Evolutionary conservation across 2,797 vertebrate species (phyloP).

Genomic region (Spatula clypeata): DNA sequence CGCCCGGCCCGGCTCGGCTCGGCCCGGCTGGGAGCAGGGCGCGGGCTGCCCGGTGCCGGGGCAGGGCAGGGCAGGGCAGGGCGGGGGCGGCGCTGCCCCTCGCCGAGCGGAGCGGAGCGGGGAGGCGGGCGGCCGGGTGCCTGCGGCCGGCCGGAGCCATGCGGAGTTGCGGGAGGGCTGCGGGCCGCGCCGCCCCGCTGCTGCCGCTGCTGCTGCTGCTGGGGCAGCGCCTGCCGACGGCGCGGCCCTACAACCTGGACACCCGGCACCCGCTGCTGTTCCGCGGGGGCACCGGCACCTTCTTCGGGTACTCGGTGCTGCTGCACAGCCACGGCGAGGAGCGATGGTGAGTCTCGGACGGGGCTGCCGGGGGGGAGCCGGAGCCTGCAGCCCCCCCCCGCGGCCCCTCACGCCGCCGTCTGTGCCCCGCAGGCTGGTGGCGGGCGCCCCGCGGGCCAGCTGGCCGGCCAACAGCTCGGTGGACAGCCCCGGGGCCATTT

Average conservation of each 20-base stretch:
- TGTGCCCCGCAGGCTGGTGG: slow-evolving; percentile 88
- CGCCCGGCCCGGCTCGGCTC: no score
- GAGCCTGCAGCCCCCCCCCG: neutral
- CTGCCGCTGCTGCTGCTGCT: slow-evolving; percentile 28
- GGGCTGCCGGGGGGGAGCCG: neutral
- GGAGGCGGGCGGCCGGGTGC: neutral
- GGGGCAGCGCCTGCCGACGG: slow-evolving; percentile 24
- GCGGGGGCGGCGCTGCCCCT: neutral
- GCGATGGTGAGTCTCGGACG: slow-evolving; percentile 83
- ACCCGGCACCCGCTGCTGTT: slow-evolving; percentile 83
- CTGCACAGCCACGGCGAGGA: slow-evolving; percentile 82
- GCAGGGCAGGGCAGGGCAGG: neutral
- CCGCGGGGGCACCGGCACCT: slow-evolving; percentile 77
- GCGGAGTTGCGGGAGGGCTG: slow-evolving; percentile 1
- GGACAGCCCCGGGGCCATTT: slow-evolving; percentile 90
- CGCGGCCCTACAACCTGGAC: slow-evolving; percentile 87
- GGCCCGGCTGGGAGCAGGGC: neutral
- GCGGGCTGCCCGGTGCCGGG: neutral
- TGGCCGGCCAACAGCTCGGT: slow-evolving; percentile 76
- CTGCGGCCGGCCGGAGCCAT: slow-evolving; percentile 21
- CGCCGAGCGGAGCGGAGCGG: neutral
- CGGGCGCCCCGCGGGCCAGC: slow-evolving; percentile 90
- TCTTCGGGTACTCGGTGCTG: slow-evolving; percentile 91
- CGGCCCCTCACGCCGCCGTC: neutral
- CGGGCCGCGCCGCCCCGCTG: neutral